A percentile compares a stretch with the other conserved stretches of the same genome.
phyloP scores from a whole-genome alignment of 2,113 vertebrate genomes.

The Pyrgilauda ruficollis region DNA sequence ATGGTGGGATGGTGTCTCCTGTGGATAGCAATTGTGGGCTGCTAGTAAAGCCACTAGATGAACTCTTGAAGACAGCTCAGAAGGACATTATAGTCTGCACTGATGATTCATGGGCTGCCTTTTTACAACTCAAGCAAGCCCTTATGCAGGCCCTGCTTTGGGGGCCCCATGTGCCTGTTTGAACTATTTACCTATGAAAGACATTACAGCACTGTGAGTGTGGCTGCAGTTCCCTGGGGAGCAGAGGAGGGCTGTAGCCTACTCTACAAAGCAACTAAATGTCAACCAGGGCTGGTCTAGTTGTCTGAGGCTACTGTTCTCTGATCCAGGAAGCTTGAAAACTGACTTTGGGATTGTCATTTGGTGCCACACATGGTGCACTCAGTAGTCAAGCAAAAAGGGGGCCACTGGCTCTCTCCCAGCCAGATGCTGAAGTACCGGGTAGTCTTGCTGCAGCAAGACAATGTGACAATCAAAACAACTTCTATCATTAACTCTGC shows the following conservation, averaged over 20 bases:
- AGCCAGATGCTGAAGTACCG: background rate
- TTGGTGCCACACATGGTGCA: too few relatives aligned
- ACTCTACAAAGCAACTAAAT: background rate
- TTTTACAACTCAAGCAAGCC: background rate
- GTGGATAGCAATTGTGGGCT: background rate
- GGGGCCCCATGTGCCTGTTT: background rate
- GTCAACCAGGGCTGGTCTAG: background rate
- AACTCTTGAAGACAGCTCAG: background rate
- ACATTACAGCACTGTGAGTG: rapidly evolving
- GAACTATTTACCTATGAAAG: background rate
- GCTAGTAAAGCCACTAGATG: background rate
- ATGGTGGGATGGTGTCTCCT: background rate
- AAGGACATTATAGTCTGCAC: background rate
- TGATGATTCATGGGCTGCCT: background rate
- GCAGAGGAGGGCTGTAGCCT: background rate
- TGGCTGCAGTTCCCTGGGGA: rapidly evolving
- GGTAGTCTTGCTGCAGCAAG: background rate
- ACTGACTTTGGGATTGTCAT: background rate
- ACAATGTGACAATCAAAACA: background rate
- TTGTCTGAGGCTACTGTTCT: too few relatives aligned
- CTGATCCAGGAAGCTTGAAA: background rate
- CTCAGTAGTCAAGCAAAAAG: rapidly evolving
- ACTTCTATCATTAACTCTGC: background rate
- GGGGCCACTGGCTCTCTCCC: background rate
- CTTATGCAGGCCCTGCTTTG: background rate